Conservation (phyloP, 2,797 vertebrate genomes). For the Spinus olivaceus region DNA sequence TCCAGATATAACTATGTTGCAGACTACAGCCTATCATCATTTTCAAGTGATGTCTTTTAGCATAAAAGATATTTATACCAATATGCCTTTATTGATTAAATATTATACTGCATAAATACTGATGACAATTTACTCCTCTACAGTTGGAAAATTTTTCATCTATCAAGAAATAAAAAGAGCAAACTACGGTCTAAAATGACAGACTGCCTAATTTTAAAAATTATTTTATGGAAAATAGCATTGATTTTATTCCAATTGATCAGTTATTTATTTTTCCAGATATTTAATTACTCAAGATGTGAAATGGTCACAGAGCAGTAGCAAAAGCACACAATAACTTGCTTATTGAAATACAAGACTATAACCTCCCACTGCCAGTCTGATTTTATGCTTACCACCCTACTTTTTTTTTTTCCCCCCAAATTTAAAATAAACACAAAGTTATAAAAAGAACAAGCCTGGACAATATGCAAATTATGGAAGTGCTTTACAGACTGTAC, state of each 20-base stretch:
- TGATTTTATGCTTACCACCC: background rate
- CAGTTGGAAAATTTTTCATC: background rate
- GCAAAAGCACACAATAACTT: background rate
- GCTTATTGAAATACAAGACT: background rate
- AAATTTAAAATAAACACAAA: background rate
- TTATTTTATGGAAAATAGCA: background rate
- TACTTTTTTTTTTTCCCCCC: fast-evolving
- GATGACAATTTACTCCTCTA: background rate
- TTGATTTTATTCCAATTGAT: background rate
- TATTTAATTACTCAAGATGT: background rate
- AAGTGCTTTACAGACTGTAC: background rate
- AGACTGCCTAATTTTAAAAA: background rate
- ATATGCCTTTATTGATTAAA: background rate
- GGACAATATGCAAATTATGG: background rate
- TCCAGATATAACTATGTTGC: background rate
- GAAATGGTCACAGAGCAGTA: background rate
- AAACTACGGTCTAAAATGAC: background rate
- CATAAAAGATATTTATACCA: background rate
- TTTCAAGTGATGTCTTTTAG: background rate
- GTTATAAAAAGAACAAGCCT: background rate
- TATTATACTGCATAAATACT: background rate
- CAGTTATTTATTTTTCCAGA: background rate
- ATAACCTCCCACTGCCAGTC: background rate
- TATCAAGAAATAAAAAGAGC: background rate
- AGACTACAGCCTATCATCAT: background rate